These are phyloP conservation scores for Contarinia nasturtii DNA, from an alignment of 1,140 invertebrate genomes.

Conservation along the genomic window DNA sequence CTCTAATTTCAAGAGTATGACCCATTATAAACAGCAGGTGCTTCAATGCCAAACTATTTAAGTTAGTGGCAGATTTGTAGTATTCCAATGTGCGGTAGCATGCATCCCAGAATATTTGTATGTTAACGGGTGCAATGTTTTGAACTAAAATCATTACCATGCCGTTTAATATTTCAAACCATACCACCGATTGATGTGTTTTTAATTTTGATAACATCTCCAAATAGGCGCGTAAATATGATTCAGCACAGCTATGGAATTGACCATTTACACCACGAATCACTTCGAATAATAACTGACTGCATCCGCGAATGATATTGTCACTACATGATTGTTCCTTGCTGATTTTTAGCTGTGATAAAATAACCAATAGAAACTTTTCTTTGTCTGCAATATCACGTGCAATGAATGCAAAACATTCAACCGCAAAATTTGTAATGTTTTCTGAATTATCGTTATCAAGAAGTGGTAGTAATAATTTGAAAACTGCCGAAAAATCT, in stretches of 20 bases:
- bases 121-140: constrained; percentile 36
- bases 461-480: constrained; percentile 52
- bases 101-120: constrained; percentile 34
- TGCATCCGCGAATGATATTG: constrained; percentile 51
- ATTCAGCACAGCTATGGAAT: constrained; percentile 58
- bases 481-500: constrained; percentile 55
- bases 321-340: constrained; percentile 21
- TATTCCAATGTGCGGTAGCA: background rate
- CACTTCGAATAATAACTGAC: constrained; percentile 69
- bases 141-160: constrained; percentile 34
- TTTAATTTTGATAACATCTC: constrained; percentile 30
- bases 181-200: constrained; percentile 29
- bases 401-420: constrained; percentile 83
- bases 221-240: constrained; percentile 40
- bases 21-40: constrained; percentile 33
- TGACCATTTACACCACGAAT: constrained; percentile 57
- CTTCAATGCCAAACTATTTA: background rate
- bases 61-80: background rate
- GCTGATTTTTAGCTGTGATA: constrained; percentile 32
- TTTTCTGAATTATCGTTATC: constrained; percentile 51
- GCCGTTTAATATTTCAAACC: constrained; percentile 40
- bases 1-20: constrained; percentile 35
- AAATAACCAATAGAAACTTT: constrained; percentile 48
- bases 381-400: constrained; percentile 68
- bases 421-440: constrained; percentile 81